phyloP scores from a whole-genome alignment of 2,797 vertebrate species.

The Phalanger gymnotis region DNA sequence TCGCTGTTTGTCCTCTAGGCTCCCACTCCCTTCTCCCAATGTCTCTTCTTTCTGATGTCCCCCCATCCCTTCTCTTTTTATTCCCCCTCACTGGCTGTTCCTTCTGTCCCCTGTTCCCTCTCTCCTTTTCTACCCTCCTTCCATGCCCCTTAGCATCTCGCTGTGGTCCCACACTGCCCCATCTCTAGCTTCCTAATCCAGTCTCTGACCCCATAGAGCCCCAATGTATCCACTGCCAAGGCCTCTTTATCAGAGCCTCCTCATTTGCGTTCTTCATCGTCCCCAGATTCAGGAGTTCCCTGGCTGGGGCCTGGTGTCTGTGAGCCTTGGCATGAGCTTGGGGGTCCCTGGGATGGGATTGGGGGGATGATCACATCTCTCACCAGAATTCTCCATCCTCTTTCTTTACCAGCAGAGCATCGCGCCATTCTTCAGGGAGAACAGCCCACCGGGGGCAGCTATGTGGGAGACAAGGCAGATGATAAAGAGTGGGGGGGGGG shows the following conservation, averaged over 20 bases:
- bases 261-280: background rate
- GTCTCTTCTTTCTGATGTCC: background rate
- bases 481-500: background rate
- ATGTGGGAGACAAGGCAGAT: background rate
- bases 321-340: too few relatives aligned
- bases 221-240: background rate
- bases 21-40: background rate
- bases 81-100: background rate
- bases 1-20: background rate
- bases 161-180: accelerated
- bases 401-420: constrained; percentile 66
- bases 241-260: background rate
- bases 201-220: accelerated
- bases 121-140: background rate
- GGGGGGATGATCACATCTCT: background rate
- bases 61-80: background rate
- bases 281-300: background rate
- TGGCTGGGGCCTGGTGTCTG: too few relatives aligned
- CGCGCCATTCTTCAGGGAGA: constrained; percentile 56
- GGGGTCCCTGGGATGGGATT: too few relatives aligned
- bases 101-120: background rate
- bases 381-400: constrained; percentile 84
- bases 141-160: background rate
- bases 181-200: background rate
- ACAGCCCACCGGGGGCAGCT: constrained; percentile 77